Evolutionary conservation across 2,888 invertebrate genomes (phyloP).

Genomic region (Spicauda simplicius): DNA sequence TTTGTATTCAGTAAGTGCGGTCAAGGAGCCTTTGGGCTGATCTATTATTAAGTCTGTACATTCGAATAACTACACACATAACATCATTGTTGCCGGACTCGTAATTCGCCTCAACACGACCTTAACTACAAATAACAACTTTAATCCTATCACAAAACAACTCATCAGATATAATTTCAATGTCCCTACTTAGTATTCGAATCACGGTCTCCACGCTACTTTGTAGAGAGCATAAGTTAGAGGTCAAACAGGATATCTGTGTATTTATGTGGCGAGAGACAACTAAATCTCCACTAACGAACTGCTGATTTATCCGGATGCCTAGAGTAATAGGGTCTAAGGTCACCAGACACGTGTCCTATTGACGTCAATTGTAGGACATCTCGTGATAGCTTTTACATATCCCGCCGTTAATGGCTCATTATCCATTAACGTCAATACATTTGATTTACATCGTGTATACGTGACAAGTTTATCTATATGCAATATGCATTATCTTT

Average conservation of each 20-base stretch:
- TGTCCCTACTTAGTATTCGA: constrained; percentile 20
- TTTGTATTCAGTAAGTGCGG: no score
- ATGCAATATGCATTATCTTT: neutral
- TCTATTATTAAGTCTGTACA: neutral
- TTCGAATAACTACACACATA: neutral
- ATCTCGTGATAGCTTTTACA: constrained; percentile 44
- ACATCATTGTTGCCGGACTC: constrained; percentile 4
- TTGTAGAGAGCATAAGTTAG: constrained; percentile 17
- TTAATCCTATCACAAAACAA: neutral
- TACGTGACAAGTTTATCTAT: constrained; percentile 15
- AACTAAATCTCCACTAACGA: constrained; percentile 14
- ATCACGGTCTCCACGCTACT: constrained; percentile 4
- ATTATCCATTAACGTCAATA: constrained; percentile 11
- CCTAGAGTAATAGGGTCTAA: constrained; percentile 22
- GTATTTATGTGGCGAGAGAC: constrained; percentile 21
- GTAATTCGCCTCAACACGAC: neutral
- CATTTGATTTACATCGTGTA: constrained; percentile 6
- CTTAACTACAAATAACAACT: neutral
- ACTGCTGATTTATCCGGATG: constrained; percentile 9
- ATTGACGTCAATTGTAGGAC: constrained; percentile 46
- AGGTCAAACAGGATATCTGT: constrained; percentile 37
- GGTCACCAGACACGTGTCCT: constrained; percentile 28
- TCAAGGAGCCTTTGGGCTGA: neutral
- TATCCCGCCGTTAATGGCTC: constrained; percentile 19
- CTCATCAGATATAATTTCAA: constrained; percentile 8